Evolutionary conservation across 2,888 invertebrate genomes (phyloP).

Genomic region (Hydroisotoma schaefferi): DNA sequence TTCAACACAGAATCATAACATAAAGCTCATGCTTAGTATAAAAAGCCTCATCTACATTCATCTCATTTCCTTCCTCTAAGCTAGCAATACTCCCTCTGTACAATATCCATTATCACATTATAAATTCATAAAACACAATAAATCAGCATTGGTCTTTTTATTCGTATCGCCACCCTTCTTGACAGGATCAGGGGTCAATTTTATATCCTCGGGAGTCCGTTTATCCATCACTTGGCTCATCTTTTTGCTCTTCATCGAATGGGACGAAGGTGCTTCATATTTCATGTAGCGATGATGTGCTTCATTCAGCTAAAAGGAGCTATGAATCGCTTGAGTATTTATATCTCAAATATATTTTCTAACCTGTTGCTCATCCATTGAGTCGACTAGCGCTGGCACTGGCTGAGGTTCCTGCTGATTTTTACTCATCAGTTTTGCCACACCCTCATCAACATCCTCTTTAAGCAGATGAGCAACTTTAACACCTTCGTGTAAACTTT

Average conservation of each 20-base stretch:
- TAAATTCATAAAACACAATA: conserved; percentile 5
- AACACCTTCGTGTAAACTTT: conserved; percentile 44
- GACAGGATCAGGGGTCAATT: background rate
- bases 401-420: conserved; percentile 15
- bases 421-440: conserved; percentile 31
- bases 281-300: too few relatives aligned
- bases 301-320: too few relatives aligned
- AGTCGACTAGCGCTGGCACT: background rate
- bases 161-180: background rate
- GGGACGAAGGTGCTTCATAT: too few relatives aligned
- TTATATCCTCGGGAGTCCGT: background rate
- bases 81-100: background rate
- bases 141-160: background rate
- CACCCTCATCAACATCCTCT: conserved; percentile 40
- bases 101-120: conserved; percentile 10
- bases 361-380: conserved; percentile 6
- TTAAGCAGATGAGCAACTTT: conserved; percentile 45
- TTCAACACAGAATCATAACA: too few relatives aligned
- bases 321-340: background rate
- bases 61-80: too few relatives aligned
- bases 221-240: background rate
- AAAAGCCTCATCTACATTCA: too few relatives aligned
- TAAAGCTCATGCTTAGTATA: too few relatives aligned
- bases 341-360: background rate
- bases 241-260: too few relatives aligned